Evolutionary conservation across 2,797 vertebrate species (phyloP), one percentile per base, ranked within the genome.

Genomic region (Anguilla megastoma): DNA sequence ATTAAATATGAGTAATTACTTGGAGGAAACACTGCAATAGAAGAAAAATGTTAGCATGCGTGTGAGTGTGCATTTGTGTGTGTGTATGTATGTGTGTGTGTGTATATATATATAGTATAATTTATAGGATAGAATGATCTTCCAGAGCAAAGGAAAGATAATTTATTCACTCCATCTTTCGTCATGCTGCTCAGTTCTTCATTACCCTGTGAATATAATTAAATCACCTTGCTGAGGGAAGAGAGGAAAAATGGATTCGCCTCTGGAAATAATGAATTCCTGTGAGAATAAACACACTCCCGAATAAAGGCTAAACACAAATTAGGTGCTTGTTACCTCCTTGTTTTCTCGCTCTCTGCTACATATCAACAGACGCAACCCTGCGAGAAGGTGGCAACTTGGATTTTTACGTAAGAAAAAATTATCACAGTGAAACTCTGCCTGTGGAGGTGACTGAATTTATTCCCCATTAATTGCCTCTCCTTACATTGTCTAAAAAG

Each of bases 231-330:
- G 96, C 96, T 95, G 95, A 95, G 96, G 96, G 95, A 96, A 95
- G 94, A 89, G 87, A 91, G 94, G 90, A 92, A 93, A 94, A 95
- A 96, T 91, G 94, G 95, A 95, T 94, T 93, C 93, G 95, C 95
- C 94, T 95, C 94, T 95, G 95, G 92, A 95, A 96, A 95, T 96
- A 97, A 97, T 97, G 95, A 97, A 97, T 96, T 96, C 96, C 95
- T 94, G 89, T 92, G 96, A 96, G 96, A 96, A 96, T 96, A 96
- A 96, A 96, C 95, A 95, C 92, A 94, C 93, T 94, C 96, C 94
- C 94, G 95, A 96, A 96, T 96, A 96, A 96, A 96, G 94, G 93
- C 95, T 96, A 96, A 96, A 96, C 96, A 95, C 95, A 94, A 96
- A 97, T 96, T 96, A 96, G 96, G 95, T 96, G 95, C 30, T 88